Conservation (phyloP, 2,113 vertebrate genomes). For the Ochotona curzoniae region DNA sequence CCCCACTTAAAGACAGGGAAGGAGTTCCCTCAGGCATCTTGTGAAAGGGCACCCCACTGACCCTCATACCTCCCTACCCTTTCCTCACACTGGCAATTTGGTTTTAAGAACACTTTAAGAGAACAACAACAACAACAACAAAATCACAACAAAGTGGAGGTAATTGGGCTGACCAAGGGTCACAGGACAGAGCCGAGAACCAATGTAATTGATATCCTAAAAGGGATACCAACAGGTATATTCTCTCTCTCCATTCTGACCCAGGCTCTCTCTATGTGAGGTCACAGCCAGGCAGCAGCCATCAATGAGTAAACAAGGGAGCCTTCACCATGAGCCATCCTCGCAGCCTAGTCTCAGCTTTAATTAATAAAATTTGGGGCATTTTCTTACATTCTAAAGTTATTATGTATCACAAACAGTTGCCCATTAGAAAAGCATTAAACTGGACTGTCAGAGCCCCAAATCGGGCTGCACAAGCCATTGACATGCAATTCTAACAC, state of each 20-base stretch:
- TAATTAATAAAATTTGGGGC: not conserved
- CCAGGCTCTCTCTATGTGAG: not conserved
- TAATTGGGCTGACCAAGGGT: not conserved
- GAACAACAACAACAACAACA: too few relatives aligned
- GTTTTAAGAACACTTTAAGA: too few relatives aligned
- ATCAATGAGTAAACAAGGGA: not conserved
- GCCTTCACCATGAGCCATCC: not conserved
- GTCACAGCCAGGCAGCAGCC: not conserved
- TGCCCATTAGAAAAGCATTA: not conserved
- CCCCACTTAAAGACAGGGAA: too few relatives aligned
- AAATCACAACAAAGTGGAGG: not conserved
- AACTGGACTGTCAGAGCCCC: not conserved
- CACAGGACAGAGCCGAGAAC: not conserved
- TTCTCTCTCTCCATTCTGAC: too few relatives aligned
- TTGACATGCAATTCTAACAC: not conserved
- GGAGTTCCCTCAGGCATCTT: not conserved
- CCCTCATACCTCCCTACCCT: not conserved
- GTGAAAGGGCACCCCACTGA: not conserved
- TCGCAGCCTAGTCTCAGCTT: not conserved
- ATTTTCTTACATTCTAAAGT: slow-evolving; percentile 19
- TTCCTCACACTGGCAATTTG: not conserved
- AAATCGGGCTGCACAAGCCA: not conserved
- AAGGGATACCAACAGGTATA: not conserved
- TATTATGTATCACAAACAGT: not conserved
- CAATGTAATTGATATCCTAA: not conserved